Evolutionary conservation across 1,140 invertebrate genomes (phyloP).

Genomic region (Pantala flavescens): DNA sequence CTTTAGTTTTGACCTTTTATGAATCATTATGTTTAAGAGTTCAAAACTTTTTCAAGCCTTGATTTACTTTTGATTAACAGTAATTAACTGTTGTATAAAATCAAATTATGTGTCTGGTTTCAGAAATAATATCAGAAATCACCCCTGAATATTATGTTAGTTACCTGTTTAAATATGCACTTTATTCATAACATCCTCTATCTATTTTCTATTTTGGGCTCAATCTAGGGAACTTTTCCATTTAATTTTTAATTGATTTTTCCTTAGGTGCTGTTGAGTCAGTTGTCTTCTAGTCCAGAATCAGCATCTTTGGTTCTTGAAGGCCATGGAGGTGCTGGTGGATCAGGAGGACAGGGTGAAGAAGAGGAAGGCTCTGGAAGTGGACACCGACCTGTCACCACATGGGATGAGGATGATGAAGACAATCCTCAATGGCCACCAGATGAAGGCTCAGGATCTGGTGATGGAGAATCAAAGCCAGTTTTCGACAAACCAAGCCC

Average conservation of each 20-base stretch:
- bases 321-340: constrained; percentile 27
- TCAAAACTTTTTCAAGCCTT: too few species aligned
- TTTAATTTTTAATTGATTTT: constrained; percentile 12
- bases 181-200: not conserved
- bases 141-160: too few species aligned
- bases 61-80: too few species aligned
- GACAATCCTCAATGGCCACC: constrained; percentile 27
- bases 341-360: not conserved
- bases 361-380: constrained; percentile 25
- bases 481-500: not conserved
- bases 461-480: constrained; percentile 19
- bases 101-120: too few species aligned
- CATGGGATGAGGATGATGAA: constrained; percentile 23
- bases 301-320: constrained; percentile 26
- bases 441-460: constrained; percentile 36
- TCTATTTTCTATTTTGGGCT: not conserved
- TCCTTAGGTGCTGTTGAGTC: constrained; percentile 34
- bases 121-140: too few species aligned
- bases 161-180: not conserved
- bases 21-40: too few species aligned
- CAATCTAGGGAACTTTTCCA: not conserved
- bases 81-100: too few species aligned
- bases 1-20: too few species aligned
- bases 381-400: constrained; percentile 14
- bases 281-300: constrained; percentile 33